Evolutionary conservation across 2,797 vertebrate species (phyloP).

Genomic region (Bufotes viridis): DNA sequence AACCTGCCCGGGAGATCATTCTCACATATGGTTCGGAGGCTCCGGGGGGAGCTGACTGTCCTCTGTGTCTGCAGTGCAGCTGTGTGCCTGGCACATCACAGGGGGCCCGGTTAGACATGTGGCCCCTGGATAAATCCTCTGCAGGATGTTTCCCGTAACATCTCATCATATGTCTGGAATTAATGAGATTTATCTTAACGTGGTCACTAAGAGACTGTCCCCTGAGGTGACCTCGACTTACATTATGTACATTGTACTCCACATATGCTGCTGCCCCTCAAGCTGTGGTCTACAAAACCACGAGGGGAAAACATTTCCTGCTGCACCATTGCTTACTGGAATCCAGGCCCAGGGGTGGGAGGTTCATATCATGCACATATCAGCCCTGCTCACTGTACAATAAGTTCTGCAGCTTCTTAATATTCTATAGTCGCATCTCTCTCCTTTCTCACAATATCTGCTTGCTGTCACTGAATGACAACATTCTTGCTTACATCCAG

Average conservation of each 20-base stretch:
- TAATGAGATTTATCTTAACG: not conserved
- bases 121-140: not conserved
- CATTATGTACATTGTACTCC: not conserved
- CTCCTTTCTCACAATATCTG: not conserved
- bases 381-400: not conserved
- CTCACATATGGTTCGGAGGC: conserved; percentile 13
- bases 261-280: not conserved
- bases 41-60: not conserved
- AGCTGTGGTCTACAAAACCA: not conserved
- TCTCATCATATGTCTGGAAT: conserved; percentile 26
- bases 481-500: not conserved
- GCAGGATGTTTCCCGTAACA: not conserved
- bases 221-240: not conserved
- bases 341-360: not conserved
- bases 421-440: not conserved
- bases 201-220: not conserved
- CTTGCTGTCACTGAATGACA: not conserved
- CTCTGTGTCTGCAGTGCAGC: not conserved
- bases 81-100: not conserved
- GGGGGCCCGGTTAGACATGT: not conserved
- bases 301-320: not conserved
- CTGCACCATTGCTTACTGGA: not conserved
- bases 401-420: not conserved
- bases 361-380: not conserved
- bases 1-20: conserved; percentile 2